Percentiles rank a stretch among this genome's conserved stretches.
Evolutionary conservation across 2,888 invertebrate genomes (phyloP).

Genomic region (Augiades crinisus): DNA sequence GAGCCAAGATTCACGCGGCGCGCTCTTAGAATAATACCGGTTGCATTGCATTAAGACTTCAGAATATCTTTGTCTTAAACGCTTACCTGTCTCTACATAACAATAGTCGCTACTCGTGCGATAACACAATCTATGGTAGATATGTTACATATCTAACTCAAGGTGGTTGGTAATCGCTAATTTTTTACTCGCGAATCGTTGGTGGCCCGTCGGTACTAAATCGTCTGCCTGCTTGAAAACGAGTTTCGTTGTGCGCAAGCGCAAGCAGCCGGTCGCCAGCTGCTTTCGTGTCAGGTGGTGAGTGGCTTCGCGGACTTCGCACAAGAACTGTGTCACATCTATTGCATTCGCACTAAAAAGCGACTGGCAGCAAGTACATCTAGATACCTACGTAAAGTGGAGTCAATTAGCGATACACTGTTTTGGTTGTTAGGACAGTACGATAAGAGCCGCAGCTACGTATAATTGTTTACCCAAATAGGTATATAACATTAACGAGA

Average conservation of each 20-base stretch:
- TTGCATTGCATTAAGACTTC: constrained; percentile 15
- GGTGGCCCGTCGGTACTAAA: constrained; percentile 63
- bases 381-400: constrained; percentile 26
- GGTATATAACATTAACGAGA: background rate
- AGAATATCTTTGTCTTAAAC: constrained; percentile 24
- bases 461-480: background rate
- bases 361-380: constrained; percentile 25
- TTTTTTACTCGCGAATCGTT: constrained; percentile 32
- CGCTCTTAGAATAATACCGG: constrained; percentile 47
- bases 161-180: constrained; percentile 23
- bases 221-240: constrained; percentile 66
- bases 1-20: constrained; percentile 45
- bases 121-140: constrained; percentile 25
- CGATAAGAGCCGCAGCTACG: background rate
- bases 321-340: constrained; percentile 38
- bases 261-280: constrained; percentile 71
- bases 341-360: constrained; percentile 33
- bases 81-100: constrained; percentile 19
- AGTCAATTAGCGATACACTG: constrained; percentile 23
- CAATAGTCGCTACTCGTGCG: constrained; percentile 20
- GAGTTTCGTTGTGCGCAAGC: constrained; percentile 68
- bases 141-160: constrained; percentile 16
- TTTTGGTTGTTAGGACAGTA: constrained; percentile 13
- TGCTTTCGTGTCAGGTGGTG: constrained; percentile 74
- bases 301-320: constrained; percentile 60